These are phyloP conservation scores for Columba livia DNA, from an alignment of 2,113 vertebrate genomes.

Conservation along the genomic window DNA sequence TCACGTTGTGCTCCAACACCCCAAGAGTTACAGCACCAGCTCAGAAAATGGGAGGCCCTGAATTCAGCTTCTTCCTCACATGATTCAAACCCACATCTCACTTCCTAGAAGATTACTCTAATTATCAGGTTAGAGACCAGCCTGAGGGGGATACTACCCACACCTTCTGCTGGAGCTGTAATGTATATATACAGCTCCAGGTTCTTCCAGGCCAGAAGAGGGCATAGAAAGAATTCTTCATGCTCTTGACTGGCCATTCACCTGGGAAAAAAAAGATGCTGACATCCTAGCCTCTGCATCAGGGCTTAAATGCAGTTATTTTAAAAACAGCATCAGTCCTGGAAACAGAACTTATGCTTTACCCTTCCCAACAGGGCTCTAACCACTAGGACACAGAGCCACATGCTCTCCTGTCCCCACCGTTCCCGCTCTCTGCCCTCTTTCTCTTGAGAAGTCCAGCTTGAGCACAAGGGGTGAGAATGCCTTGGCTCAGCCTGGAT, in stretches of 20 bases:
- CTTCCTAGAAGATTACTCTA: not conserved
- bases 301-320: not conserved
- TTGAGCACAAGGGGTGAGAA: not conserved
- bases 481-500: not conserved
- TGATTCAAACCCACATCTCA: not conserved
- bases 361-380: not conserved
- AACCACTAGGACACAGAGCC: not conserved
- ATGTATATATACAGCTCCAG: fast-evolving
- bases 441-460: not conserved
- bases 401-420: not conserved
- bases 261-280: not conserved
- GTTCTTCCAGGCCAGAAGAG: not conserved
- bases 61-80: not conserved
- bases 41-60: not conserved
- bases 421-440: not conserved
- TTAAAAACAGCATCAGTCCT: not conserved
- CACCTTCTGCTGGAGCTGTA: not conserved
- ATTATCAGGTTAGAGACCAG: not conserved
- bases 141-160: not conserved
- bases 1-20: not conserved
- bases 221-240: not conserved
- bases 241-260: not conserved
- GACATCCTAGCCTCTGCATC: not conserved
- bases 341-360: not conserved
- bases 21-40: not conserved